phyloP scores from a whole-genome alignment of 35 echinoderm and acorn worm genomes.

The Ophiothrix spiculata region DNA sequence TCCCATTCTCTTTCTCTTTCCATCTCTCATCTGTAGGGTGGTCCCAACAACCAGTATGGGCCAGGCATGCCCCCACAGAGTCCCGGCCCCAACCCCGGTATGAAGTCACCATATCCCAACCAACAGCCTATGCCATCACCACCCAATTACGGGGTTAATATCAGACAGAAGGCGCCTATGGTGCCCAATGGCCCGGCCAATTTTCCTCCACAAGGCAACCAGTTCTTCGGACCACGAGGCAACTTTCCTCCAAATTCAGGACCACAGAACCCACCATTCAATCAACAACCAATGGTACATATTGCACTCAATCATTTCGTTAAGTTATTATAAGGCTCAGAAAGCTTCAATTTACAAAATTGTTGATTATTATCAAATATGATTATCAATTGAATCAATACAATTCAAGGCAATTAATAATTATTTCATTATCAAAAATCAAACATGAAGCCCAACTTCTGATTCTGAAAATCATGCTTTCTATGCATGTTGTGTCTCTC shows the following conservation, averaged over 20 bases:
- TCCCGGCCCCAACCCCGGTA: slow-evolving; percentile 43
- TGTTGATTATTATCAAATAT: too few relatives aligned
- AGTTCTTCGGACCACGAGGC: slow-evolving; percentile 70
- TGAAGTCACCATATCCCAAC: slow-evolving; percentile 42
- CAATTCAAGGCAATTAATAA: too few relatives aligned
- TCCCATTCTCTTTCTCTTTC: background rate
- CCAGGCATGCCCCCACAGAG: slow-evolving; percentile 32
- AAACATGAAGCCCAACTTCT: too few relatives aligned
- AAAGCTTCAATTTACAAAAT: too few relatives aligned
- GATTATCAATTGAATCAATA: too few relatives aligned
- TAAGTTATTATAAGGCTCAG: background rate
- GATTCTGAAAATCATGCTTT: too few relatives aligned
- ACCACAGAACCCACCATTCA: slow-evolving; percentile 51
- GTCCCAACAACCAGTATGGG: slow-evolving; percentile 44
- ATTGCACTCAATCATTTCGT: too few relatives aligned
- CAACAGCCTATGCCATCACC: slow-evolving; percentile 59
- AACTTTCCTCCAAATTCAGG: slow-evolving; percentile 39
- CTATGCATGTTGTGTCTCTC: too few relatives aligned
- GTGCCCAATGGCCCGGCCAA: slow-evolving; percentile 22
- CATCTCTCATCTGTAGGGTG: background rate
- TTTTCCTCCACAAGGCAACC: background rate
- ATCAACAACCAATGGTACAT: slow-evolving; percentile 44
- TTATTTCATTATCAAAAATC: too few relatives aligned
- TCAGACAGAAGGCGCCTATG: slow-evolving; percentile 37
- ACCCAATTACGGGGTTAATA: slow-evolving; percentile 47